These are phyloP conservation scores for Exephanes ischioxanthus DNA, from an alignment of 2,888 invertebrate species.

Conservation along the genomic window DNA sequence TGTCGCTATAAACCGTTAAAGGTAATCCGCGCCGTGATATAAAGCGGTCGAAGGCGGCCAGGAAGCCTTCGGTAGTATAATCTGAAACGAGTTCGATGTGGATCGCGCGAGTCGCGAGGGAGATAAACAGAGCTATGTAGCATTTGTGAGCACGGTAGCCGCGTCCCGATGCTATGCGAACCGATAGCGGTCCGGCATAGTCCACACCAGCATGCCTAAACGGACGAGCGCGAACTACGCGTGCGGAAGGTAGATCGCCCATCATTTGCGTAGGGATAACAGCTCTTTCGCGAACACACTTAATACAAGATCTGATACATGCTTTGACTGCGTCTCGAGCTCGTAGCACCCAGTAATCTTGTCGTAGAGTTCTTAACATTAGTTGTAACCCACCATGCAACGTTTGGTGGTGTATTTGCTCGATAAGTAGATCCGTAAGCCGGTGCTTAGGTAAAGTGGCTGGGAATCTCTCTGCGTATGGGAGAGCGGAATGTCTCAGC, in stretches of 20 bases:
- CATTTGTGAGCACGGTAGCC: constrained; percentile 60
- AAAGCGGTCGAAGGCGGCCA: constrained; percentile 68
- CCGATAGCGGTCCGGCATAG: constrained; percentile 75
- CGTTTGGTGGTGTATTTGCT: constrained; percentile 59
- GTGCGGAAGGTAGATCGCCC: constrained; percentile 76
- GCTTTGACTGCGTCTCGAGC: constrained; percentile 67
- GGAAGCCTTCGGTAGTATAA: constrained; percentile 66
- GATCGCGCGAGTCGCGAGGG: constrained; percentile 72
- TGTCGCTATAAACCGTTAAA: constrained; percentile 69
- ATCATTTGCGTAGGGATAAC: constrained; percentile 71
- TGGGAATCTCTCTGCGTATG: constrained; percentile 41
- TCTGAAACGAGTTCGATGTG: constrained; percentile 71
- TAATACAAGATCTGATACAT: constrained; percentile 72
- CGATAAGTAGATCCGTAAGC: constrained; percentile 32
- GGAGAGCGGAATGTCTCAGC: constrained; percentile 29
- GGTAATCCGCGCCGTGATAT: constrained; percentile 68
- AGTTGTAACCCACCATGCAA: constrained; percentile 71
- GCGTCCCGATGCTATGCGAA: constrained; percentile 46
- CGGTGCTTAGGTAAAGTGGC: constrained; percentile 54
- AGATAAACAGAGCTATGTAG: constrained; percentile 71
- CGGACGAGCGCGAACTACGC: constrained; percentile 71
- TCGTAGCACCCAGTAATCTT: constrained; percentile 75
- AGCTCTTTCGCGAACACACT: constrained; percentile 72
- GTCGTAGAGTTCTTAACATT: constrained; percentile 54
- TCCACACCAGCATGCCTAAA: constrained; percentile 78